A percentile compares a stretch with the other conserved stretches of the same genome.
These are phyloP conservation scores for Dolichomitus sp. DNA, from an alignment of 2,888 invertebrate species.

Conservation along the genomic window DNA sequence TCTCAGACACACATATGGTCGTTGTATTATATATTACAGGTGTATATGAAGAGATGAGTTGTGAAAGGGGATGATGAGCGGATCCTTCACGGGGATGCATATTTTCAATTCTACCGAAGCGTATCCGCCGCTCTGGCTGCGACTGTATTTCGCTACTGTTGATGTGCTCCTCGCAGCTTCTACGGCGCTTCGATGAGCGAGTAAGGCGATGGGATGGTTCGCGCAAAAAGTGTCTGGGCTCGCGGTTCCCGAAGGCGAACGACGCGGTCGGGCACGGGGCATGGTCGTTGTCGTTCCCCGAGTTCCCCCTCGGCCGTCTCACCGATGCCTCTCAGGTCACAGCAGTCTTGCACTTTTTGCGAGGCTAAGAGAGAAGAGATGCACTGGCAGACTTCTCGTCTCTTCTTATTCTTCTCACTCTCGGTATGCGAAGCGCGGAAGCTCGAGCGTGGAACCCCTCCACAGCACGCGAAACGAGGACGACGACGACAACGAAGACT, in stretches of 20 bases:
- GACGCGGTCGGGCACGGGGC: constrained; percentile 27
- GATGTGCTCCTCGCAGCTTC: constrained; percentile 75
- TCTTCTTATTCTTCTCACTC: constrained; percentile 41
- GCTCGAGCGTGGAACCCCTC: constrained; percentile 57
- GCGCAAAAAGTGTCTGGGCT: constrained; percentile 79
- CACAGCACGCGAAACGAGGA: constrained; percentile 45
- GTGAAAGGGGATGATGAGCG: constrained; percentile 23
- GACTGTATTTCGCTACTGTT: constrained; percentile 21
- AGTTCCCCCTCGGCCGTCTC: neutral
- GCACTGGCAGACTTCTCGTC: constrained; percentile 64
- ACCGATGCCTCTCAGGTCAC: constrained; percentile 76
- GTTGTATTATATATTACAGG: constrained; percentile 18
- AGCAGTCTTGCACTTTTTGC: constrained; percentile 79
- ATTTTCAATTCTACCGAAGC: constrained; percentile 84
- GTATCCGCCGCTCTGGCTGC: constrained; percentile 47
- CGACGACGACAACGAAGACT: constrained; percentile 43
- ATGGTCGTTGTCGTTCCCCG: constrained; percentile 11
- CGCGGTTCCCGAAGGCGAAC: constrained; percentile 67
- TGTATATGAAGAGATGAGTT: constrained; percentile 42
- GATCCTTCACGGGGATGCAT: constrained; percentile 76
- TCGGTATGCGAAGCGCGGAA: constrained; percentile 71
- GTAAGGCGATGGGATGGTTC: constrained; percentile 32
- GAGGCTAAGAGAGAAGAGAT: constrained; percentile 59
- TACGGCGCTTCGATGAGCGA: constrained; percentile 74
- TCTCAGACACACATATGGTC: constrained; percentile 43